Evolutionary conservation across 2,113 vertebrate genomes (phyloP).

Genomic region (Chionomys nivalis): DNA sequence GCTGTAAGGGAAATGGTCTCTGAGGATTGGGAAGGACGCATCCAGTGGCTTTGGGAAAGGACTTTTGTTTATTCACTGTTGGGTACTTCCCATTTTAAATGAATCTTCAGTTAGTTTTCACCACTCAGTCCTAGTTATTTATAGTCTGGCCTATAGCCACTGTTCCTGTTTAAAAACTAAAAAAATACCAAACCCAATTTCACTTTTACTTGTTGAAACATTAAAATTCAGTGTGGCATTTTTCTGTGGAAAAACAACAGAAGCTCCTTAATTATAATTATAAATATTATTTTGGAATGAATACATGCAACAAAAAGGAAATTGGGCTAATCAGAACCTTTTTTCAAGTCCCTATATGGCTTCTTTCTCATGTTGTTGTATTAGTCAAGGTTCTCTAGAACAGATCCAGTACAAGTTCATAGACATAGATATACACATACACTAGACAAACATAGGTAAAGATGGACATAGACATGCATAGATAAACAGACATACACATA

Average conservation of each 20-base stretch:
- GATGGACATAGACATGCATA: background rate
- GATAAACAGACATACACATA: background rate
- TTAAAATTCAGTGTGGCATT: background rate
- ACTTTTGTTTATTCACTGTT: background rate
- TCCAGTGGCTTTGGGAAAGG: slow-evolving; percentile 18
- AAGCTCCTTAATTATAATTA: slow-evolving; percentile 24
- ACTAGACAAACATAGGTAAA: background rate
- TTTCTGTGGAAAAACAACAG: background rate
- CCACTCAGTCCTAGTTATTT: background rate
- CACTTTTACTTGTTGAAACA: slow-evolving; percentile 16
- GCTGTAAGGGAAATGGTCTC: background rate
- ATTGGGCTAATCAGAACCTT: background rate
- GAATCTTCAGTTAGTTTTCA: slow-evolving; percentile 44
- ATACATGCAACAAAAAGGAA: background rate
- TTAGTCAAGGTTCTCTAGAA: background rate
- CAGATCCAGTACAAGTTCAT: background rate
- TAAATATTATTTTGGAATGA: slow-evolving; percentile 40
- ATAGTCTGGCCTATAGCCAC: background rate
- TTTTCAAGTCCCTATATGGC: background rate
- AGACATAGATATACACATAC: background rate
- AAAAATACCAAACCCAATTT: background rate
- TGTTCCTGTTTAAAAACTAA: slow-evolving; percentile 35
- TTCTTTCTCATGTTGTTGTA: background rate
- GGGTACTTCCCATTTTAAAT: slow-evolving; percentile 32
- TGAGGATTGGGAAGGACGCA: background rate